A percentile compares a stretch with the other conserved stretches of the same genome.
Evolutionary conservation across 2,797 vertebrate genomes (phyloP).

Genomic region (Enteromius thamalakanensis): DNA sequence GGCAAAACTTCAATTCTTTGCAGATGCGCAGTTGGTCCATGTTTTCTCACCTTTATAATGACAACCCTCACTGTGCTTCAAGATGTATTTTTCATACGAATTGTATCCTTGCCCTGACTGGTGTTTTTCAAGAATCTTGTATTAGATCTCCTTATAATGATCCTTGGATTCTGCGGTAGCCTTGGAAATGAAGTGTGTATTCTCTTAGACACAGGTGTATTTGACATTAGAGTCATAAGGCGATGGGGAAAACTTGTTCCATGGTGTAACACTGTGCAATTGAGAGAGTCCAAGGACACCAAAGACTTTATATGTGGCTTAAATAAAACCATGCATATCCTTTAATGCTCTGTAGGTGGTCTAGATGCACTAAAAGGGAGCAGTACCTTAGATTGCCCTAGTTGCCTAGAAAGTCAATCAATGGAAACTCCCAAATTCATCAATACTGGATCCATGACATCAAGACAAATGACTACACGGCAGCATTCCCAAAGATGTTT

Average conservation of each 20-base stretch:
- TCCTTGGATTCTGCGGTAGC: neutral
- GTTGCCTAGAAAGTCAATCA: neutral
- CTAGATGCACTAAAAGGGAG: neutral
- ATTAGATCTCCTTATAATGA: constrained; percentile 9
- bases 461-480: constrained; percentile 27
- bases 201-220: constrained; percentile 15
- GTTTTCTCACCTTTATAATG: constrained; percentile 20
- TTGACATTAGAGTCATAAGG: constrained; percentile 8
- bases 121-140: neutral
- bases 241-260: constrained; percentile 9
- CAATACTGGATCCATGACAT: constrained; percentile 8
- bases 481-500: neutral
- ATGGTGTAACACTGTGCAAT: neutral
- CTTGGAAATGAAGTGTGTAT: constrained; percentile 34
- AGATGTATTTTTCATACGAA: neutral
- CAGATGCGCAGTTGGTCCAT: neutral
- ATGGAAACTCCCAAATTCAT: neutral
- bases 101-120: constrained; percentile 8
- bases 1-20: neutral
- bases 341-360: neutral
- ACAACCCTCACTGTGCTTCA: constrained; percentile 7
- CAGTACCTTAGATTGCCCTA: neutral
- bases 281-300: neutral
- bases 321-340: neutral
- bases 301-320: neutral